These are phyloP conservation scores for Copidosoma aretas DNA, from an alignment of 2,888 invertebrate species.

Conservation along the genomic window DNA sequence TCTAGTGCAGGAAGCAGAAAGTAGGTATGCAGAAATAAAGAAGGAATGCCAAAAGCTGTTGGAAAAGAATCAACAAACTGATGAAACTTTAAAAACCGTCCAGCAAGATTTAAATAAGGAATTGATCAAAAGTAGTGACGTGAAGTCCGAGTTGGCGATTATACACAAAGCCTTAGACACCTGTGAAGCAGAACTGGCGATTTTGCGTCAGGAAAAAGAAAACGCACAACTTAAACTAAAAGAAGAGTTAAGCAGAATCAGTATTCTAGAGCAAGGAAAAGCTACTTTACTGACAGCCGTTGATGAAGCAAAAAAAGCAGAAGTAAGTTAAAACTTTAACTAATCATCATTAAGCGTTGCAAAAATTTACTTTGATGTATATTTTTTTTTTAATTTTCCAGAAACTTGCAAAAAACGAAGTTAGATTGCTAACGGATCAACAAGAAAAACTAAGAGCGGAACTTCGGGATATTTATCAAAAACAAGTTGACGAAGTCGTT, in stretches of 20 bases:
- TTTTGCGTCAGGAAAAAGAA: slow-evolving; percentile 64
- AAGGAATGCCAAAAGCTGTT: slow-evolving; percentile 51
- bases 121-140: slow-evolving; percentile 52
- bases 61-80: slow-evolving; percentile 51
- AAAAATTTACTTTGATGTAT: slow-evolving; percentile 8
- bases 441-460: slow-evolving; percentile 72
- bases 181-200: slow-evolving; percentile 61
- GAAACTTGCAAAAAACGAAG: slow-evolving; percentile 62
- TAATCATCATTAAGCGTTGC: not conserved
- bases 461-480: slow-evolving; percentile 78
- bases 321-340: slow-evolving; percentile 49
- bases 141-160: slow-evolving; percentile 56
- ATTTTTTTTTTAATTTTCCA: slow-evolving; percentile 46
- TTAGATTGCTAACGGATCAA: slow-evolving; percentile 62
- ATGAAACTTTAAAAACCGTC: slow-evolving; percentile 51
- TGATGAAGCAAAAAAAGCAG: slow-evolving; percentile 65
- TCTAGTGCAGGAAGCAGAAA: slow-evolving; percentile 55
- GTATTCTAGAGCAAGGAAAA: slow-evolving; percentile 67
- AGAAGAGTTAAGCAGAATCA: slow-evolving; percentile 64
- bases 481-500: slow-evolving; percentile 81
- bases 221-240: slow-evolving; percentile 65
- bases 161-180: slow-evolving; percentile 59
- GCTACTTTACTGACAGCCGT: slow-evolving; percentile 65
- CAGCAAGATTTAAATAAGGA: slow-evolving; percentile 59
- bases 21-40: slow-evolving; percentile 53